A percentile compares a stretch with the other conserved stretches of the same genome.
Evolutionary conservation across 1,140 invertebrate genomes (phyloP).

Genomic region (Drosophila nigrodunni): DNA sequence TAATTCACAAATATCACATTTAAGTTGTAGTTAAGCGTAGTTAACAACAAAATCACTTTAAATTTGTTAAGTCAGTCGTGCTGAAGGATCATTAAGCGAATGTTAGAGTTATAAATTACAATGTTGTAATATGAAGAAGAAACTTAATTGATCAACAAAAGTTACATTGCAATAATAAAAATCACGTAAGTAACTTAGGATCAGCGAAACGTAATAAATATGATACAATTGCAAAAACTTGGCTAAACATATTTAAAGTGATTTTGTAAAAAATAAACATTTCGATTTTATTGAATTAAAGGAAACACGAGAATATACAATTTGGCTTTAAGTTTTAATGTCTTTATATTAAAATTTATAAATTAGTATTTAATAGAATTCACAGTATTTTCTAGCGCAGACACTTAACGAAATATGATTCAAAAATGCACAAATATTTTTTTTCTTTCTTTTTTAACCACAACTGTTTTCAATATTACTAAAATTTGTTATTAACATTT

Average conservation of each 20-base stretch:
- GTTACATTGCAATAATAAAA: not conserved
- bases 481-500: slow-evolving; percentile 21
- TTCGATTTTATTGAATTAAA: no score
- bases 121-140: slow-evolving; percentile 22
- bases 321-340: not conserved
- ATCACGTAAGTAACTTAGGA: not conserved
- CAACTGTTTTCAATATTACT: slow-evolving; percentile 36
- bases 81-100: slow-evolving; percentile 27
- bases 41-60: slow-evolving; percentile 69
- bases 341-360: not conserved
- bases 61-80: slow-evolving; percentile 24
- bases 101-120: slow-evolving; percentile 20
- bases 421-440: slow-evolving; percentile 15
- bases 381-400: slow-evolving; percentile 18
- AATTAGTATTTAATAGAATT: not conserved
- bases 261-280: slow-evolving; percentile 36
- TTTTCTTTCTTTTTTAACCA: slow-evolving; percentile 11
- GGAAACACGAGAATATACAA: not conserved
- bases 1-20: slow-evolving; percentile 71
- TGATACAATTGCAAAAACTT: not conserved
- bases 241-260: slow-evolving; percentile 38
- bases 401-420: slow-evolving; percentile 22
- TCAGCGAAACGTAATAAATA: no score
- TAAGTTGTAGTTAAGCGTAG: slow-evolving; percentile 53
- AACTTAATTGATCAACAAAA: not conserved